These are phyloP conservation scores for Pipa parva DNA, from an alignment of 2,113 vertebrate species.

Conservation along the genomic window DNA sequence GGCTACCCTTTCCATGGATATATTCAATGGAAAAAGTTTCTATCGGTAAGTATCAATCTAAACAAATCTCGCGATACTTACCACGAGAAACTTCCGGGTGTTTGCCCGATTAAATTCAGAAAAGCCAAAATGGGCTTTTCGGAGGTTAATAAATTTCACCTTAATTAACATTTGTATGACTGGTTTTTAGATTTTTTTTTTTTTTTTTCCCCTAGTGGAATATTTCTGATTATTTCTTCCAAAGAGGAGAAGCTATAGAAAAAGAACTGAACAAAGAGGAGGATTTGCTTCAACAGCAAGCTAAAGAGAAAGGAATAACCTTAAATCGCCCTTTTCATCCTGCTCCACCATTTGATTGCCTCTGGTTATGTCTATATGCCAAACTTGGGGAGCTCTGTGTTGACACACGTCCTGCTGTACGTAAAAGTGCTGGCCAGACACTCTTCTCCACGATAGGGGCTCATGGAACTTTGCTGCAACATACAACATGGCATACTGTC, in stretches of 20 bases:
- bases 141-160: no score
- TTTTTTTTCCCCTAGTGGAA: no score
- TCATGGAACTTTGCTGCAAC: slow-evolving; percentile 91
- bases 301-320: slow-evolving; percentile 81
- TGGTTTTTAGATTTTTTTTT: no score
- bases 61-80: no score
- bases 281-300: slow-evolving; percentile 80
- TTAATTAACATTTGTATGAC: no score
- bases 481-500: slow-evolving; percentile 93
- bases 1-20: no score
- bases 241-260: slow-evolving; percentile 92
- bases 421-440: slow-evolving; percentile 93
- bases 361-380: slow-evolving; percentile 94
- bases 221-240: slow-evolving; percentile 98
- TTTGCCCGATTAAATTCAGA: no score
- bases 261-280: slow-evolving; percentile 89
- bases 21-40: no score
- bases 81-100: no score
- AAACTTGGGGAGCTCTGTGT: slow-evolving; percentile 93
- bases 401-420: slow-evolving; percentile 89
- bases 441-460: slow-evolving; percentile 95
- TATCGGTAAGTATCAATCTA: no score
- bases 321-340: slow-evolving; percentile 91
- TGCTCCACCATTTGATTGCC: slow-evolving; percentile 92
- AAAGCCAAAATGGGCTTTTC: no score